A percentile compares a stretch with the other conserved stretches of the same genome.
These are phyloP conservation scores for Actenoides lindsayi DNA, from an alignment of 2,113 vertebrate genomes.

Conservation along the genomic window DNA sequence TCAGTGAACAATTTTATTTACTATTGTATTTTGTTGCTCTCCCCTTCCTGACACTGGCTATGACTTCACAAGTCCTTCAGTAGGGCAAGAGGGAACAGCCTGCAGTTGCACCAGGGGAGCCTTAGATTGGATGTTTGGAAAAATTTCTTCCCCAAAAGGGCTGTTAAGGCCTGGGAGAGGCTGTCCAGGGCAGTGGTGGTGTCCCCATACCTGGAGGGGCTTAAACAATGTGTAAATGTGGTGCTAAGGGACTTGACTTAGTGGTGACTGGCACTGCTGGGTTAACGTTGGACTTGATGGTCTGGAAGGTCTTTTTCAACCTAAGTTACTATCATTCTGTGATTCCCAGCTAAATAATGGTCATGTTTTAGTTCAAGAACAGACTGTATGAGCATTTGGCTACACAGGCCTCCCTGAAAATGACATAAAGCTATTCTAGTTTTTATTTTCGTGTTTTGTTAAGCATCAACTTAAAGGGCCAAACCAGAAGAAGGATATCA, in stretches of 20 bases:
- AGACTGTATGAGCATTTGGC: neutral
- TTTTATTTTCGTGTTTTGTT: neutral
- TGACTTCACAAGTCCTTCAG: neutral
- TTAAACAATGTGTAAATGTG: neutral
- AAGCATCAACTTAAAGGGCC: neutral
- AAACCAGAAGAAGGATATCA: neutral
- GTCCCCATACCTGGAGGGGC: neutral
- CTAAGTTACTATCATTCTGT: neutral
- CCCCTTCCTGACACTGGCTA: neutral
- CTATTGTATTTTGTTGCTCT: neutral
- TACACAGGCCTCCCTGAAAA: neutral
- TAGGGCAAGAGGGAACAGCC: neutral
- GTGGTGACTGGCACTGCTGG: neutral
- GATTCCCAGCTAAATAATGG: neutral
- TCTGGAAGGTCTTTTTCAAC: neutral
- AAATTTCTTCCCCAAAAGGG: neutral
- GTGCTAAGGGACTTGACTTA: neutral
- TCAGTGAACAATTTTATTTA: neutral
- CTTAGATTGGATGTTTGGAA: neutral
- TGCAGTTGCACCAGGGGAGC: neutral
- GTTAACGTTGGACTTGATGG: neutral
- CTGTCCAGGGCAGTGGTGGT: neutral
- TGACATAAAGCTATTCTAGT: neutral
- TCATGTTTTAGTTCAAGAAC: neutral
- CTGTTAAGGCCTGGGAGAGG: neutral